Conservation (phyloP, 2,888 invertebrate genomes). For the Idaea aversata region DNA sequence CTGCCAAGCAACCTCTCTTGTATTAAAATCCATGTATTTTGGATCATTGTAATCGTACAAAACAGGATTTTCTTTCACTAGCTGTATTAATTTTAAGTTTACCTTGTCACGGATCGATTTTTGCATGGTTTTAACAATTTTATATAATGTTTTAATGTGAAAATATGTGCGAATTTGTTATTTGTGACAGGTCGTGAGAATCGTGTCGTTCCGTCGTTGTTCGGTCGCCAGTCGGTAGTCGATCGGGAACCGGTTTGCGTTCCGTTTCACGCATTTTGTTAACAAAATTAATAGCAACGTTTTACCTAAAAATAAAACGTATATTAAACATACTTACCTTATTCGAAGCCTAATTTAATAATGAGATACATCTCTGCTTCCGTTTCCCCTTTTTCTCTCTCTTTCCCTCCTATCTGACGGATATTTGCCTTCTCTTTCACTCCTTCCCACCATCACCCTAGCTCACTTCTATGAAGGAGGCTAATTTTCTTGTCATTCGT, state of each 20-base stretch:
- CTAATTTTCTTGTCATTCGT: no score
- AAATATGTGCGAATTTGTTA: neutral
- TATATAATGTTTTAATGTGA: constrained; percentile 8
- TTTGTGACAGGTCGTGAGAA: constrained; percentile 18
- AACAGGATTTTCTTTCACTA: constrained; percentile 58
- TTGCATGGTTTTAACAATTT: constrained; percentile 17
- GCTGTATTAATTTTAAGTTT: constrained; percentile 55
- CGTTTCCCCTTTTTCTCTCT: no score
- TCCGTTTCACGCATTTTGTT: constrained; percentile 26
- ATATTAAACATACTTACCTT: no score
- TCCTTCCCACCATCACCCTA: no score
- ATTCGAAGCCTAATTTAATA: no score
- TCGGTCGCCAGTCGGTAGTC: constrained; percentile 17
- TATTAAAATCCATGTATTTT: constrained; percentile 69
- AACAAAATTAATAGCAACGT: neutral
- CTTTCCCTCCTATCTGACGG: no score
- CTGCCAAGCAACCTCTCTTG: constrained; percentile 71
- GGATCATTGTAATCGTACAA: constrained; percentile 60
- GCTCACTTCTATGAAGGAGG: no score
- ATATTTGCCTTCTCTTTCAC: no score
- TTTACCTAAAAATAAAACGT: no score
- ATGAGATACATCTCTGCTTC: no score
- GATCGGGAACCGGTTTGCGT: constrained; percentile 20
- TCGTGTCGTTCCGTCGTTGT: constrained; percentile 30
- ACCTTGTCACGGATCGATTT: constrained; percentile 54